These are phyloP conservation scores for Bubo bubo DNA, from an alignment of 2,113 vertebrate species.

Conservation along the genomic window DNA sequence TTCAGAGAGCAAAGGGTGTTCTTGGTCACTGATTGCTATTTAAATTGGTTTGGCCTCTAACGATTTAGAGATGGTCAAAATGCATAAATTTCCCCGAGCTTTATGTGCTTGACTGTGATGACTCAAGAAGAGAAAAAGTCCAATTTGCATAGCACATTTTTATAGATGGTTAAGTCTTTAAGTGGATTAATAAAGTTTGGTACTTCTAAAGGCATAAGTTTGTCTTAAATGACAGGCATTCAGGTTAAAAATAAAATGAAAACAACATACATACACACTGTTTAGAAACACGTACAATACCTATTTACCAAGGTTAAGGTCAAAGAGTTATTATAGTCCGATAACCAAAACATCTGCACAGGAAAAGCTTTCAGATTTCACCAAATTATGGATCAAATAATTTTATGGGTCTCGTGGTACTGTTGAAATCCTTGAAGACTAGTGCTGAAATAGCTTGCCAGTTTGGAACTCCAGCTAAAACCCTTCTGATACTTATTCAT, in stretches of 20 bases:
- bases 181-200: slow-evolving; percentile 34
- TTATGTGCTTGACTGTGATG: not conserved
- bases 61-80: slow-evolving; percentile 36
- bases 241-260: slow-evolving; percentile 17
- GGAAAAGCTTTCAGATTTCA: slow-evolving; percentile 30
- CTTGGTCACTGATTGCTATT: slow-evolving; percentile 67
- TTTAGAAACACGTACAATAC: not conserved
- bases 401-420: not conserved
- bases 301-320: not conserved
- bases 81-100: slow-evolving; percentile 35
- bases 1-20: slow-evolving; percentile 59
- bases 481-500: not conserved
- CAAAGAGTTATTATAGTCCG: not conserved
- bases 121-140: not conserved
- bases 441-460: not conserved
- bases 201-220: not conserved
- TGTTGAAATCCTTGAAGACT: not conserved
- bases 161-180: slow-evolving; percentile 24
- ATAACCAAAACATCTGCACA: slow-evolving; percentile 25
- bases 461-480: not conserved
- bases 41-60: slow-evolving; percentile 64
- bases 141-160: slow-evolving; percentile 39
- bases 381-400: not conserved
- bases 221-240: not conserved
- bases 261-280: not conserved